Evolutionary conservation across 64 coral and sea anemone species (phyloP).

Genomic region (Montipora capricornis): DNA sequence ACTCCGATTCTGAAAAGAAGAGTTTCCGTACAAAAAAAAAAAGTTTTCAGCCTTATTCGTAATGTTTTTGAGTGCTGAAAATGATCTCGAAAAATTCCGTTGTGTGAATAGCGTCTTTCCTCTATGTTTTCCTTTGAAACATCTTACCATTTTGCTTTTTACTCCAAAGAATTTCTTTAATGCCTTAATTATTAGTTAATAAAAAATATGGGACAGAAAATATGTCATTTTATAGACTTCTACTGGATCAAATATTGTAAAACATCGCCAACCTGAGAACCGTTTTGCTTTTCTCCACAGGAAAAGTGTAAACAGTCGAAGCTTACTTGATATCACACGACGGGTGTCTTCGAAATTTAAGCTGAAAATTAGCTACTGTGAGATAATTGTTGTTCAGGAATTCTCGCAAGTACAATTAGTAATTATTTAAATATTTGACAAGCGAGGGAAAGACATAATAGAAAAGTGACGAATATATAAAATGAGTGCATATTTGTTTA

Average conservation of each 20-base stretch:
- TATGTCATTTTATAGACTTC: too few species aligned
- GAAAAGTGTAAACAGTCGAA: background rate
- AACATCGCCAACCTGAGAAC: background rate
- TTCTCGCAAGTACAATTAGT: background rate
- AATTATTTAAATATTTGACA: background rate
- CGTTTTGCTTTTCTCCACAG: constrained; percentile 19
- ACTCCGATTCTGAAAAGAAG: too few species aligned
- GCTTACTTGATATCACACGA: background rate
- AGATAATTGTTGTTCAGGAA: background rate
- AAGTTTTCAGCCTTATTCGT: too few species aligned
- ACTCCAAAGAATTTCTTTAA: background rate
- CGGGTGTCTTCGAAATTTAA: background rate
- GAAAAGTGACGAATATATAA: background rate
- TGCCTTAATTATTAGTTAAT: too few species aligned
- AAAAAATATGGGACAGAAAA: too few species aligned
- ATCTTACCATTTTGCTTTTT: background rate
- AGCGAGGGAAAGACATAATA: background rate
- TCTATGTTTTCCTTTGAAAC: background rate
- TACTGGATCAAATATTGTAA: too few species aligned
- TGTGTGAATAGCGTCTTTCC: background rate
- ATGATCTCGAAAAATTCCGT: too few species aligned
- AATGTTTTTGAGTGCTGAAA: too few species aligned
- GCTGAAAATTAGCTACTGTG: background rate
- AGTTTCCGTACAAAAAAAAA: too few species aligned
- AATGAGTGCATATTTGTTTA: constrained; percentile 15